phyloP scores from a whole-genome alignment of 2,113 vertebrate genomes.

The Furnarius figulus region DNA sequence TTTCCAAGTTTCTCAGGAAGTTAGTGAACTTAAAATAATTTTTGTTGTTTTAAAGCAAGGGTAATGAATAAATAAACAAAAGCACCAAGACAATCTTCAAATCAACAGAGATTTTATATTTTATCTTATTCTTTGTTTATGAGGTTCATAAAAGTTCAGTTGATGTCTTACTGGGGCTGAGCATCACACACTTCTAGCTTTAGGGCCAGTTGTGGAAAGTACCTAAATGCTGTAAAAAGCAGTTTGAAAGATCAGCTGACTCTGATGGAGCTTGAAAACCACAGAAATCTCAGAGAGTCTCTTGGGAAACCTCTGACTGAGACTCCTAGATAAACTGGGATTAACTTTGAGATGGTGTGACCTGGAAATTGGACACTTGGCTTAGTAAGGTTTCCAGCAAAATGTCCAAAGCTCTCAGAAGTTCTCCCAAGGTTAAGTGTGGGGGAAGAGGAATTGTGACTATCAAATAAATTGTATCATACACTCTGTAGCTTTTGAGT shows the following conservation, averaged over 20 bases:
- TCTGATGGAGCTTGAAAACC: constrained; percentile 10
- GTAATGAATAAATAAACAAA: constrained; percentile 21
- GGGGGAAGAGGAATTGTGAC: background rate
- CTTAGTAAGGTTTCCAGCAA: background rate
- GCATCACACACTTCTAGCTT: constrained; percentile 25
- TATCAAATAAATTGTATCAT: background rate
- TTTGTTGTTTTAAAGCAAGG: background rate
- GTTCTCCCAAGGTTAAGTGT: constrained; percentile 30
- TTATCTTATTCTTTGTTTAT: constrained; percentile 54
- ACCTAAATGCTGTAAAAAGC: constrained; percentile 48
- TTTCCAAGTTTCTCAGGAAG: constrained; percentile 17
- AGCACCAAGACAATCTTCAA: constrained; percentile 2
- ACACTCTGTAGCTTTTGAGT: background rate
- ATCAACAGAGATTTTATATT: constrained; percentile 8
- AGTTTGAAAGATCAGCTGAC: constrained; percentile 5
- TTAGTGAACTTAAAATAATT: background rate
- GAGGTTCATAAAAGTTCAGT: constrained; percentile 56
- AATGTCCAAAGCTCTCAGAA: background rate
- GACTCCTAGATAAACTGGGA: constrained; percentile 49
- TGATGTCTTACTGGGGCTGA: constrained; percentile 33
- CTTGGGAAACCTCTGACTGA: constrained; percentile 40
- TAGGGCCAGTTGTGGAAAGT: constrained; percentile 57
- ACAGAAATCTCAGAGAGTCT: background rate
- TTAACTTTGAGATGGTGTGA: background rate
- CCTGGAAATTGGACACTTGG: background rate